These are phyloP conservation scores for Acrobasis repandana DNA, from an alignment of 2,888 invertebrate species.

Conservation along the genomic window DNA sequence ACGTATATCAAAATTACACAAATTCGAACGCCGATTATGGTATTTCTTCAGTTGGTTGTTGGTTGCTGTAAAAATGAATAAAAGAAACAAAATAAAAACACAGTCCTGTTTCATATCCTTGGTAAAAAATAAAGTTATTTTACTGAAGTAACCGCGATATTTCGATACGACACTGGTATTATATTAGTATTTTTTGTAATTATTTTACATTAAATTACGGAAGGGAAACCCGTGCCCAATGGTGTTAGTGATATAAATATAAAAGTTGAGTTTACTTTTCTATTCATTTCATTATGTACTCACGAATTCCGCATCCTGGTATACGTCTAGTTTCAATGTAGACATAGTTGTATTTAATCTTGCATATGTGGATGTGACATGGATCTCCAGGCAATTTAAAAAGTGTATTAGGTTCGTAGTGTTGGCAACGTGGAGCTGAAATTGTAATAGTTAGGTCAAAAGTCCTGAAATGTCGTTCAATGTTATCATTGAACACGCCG, in stretches of 20 bases:
- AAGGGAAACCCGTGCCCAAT: constrained; percentile 6
- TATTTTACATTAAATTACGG: not conserved
- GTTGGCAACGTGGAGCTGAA: constrained; percentile 61
- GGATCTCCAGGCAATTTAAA: constrained; percentile 50
- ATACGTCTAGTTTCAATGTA: constrained; percentile 47
- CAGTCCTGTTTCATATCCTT: not conserved
- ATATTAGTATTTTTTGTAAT: too few relatives aligned
- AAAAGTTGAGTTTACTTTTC: not conserved
- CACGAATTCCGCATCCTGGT: constrained; percentile 4
- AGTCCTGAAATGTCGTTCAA: not conserved
- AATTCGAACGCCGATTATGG: too few relatives aligned
- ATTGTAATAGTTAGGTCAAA: constrained; percentile 21
- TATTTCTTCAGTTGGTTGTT: too few relatives aligned
- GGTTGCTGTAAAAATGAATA: not conserved
- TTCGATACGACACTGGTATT: too few relatives aligned
- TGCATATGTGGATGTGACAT: constrained; percentile 59
- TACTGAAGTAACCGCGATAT: not conserved
- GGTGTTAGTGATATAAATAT: not conserved
- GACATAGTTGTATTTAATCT: constrained; percentile 64
- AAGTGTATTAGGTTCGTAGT: constrained; percentile 46
- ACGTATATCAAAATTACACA: too few relatives aligned
- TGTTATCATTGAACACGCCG: not conserved
- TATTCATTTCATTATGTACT: not conserved
- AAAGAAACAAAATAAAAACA: not conserved
- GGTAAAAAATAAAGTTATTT: not conserved